Conservation (phyloP, 1,140 invertebrate genomes). For the Aphelenchoides avenae region DNA sequence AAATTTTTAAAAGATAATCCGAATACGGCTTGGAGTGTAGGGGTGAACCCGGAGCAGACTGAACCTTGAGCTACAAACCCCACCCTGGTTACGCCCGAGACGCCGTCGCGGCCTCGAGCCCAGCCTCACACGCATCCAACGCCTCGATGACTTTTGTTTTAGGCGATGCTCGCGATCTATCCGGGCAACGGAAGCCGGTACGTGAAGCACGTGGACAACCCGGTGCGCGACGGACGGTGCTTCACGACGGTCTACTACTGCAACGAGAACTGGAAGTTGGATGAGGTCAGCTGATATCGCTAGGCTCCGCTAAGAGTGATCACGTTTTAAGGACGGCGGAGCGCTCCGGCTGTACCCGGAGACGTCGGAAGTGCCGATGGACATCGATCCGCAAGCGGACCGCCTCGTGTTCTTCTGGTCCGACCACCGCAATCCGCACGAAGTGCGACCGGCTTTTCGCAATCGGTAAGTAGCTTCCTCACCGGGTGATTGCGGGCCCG, state of each 20-base stretch:
- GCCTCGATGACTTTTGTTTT: too few relatives aligned
- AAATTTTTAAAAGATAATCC: too few relatives aligned
- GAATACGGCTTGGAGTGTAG: too few relatives aligned
- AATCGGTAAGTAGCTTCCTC: slow-evolving; percentile 68
- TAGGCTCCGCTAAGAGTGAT: too few relatives aligned
- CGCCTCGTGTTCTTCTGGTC: slow-evolving; percentile 95
- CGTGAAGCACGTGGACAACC: slow-evolving; percentile 94
- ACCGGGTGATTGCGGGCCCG: too few relatives aligned
- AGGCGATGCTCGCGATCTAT: slow-evolving; percentile 91
- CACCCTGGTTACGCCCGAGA: too few relatives aligned
- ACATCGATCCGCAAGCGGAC: slow-evolving; percentile 88
- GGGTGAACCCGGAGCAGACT: too few relatives aligned
- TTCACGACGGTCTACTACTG: slow-evolving; percentile 77
- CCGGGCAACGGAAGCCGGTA: slow-evolving; percentile 85
- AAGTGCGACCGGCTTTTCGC: slow-evolving; percentile 82
- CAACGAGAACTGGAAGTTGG: slow-evolving; percentile 80
- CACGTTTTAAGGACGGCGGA: too few relatives aligned
- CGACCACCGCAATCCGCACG: slow-evolving; percentile 88
- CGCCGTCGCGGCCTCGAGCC: too few relatives aligned
- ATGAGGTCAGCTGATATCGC: slow-evolving; percentile 62
- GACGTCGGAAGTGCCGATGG: slow-evolving; percentile 72
- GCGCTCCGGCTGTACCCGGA: slow-evolving; percentile 88
- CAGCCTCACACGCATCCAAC: too few relatives aligned
- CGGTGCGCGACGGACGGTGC: slow-evolving; percentile 72
- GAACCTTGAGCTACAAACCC: too few relatives aligned